phyloP scores from a whole-genome alignment of 2,888 invertebrate species.

The Timema cristinae region DNA sequence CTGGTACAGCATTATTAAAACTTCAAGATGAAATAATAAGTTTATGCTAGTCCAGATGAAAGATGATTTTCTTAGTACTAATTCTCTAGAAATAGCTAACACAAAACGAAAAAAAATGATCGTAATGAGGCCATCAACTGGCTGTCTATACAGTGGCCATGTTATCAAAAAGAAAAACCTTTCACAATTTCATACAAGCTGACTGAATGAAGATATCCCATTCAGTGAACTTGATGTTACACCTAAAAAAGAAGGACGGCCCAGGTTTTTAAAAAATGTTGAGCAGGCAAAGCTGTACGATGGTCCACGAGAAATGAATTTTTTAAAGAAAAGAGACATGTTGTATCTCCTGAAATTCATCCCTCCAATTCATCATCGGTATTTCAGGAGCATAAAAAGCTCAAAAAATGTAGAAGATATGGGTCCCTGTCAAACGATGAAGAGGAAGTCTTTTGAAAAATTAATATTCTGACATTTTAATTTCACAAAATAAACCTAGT shows the following conservation, averaged over 20 bases:
- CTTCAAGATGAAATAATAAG: background rate
- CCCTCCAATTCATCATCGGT: slow-evolving; percentile 2
- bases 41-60: background rate
- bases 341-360: slow-evolving; percentile 1
- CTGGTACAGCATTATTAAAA: slow-evolving; percentile 5
- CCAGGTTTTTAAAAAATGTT: background rate
- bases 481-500: no score
- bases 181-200: background rate
- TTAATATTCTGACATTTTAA: no score
- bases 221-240: background rate
- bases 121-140: background rate
- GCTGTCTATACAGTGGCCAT: background rate
- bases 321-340: background rate
- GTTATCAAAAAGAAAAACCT: background rate
- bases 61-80: background rate
- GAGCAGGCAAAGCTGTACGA: background rate
- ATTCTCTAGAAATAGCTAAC: background rate
- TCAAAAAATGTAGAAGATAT: background rate
- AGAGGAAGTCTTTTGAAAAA: background rate
- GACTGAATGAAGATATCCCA: background rate
- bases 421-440: slow-evolving; percentile 1
- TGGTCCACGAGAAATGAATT: background rate
- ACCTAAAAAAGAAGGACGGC: background rate
- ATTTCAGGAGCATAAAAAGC: background rate
- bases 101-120: background rate